Conservation (phyloP, 2,797 vertebrate species). For the Gouania willdenowi region DNA sequence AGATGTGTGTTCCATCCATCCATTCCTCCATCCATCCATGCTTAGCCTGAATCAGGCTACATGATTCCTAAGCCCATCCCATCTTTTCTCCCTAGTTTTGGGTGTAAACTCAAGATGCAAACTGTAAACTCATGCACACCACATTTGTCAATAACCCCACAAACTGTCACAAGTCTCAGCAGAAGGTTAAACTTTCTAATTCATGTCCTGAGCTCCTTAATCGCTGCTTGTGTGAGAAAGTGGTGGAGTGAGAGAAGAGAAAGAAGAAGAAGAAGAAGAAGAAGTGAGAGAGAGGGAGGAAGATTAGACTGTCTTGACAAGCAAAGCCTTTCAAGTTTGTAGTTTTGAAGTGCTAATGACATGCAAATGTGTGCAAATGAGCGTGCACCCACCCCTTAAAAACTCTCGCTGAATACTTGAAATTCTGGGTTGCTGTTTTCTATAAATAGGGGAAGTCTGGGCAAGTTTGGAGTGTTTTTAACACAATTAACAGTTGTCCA, state of each 20-base stretch:
- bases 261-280: constrained; percentile 34
- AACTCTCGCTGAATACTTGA: constrained; percentile 60
- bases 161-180: constrained; percentile 35
- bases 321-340: constrained; percentile 78
- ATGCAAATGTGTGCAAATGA: constrained; percentile 81
- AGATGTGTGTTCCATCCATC: no score
- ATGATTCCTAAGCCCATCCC: no score
- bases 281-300: constrained; percentile 34
- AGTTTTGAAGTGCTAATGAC: constrained; percentile 83
- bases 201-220: constrained; percentile 64
- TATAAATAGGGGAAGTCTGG: constrained; percentile 68
- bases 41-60: no score
- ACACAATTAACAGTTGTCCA: constrained; percentile 17
- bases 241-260: constrained; percentile 36
- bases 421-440: constrained; percentile 54
- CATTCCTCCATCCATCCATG: no score
- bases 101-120: background rate
- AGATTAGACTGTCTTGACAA: constrained; percentile 74
- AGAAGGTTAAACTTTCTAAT: constrained; percentile 67
- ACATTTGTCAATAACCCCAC: background rate
- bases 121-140: constrained; percentile 1
- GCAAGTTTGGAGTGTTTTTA: constrained; percentile 54
- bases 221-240: constrained; percentile 39
- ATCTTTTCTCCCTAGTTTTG: constrained; percentile 11
- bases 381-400: constrained; percentile 57